phyloP scores from a whole-genome alignment of 64 coral and sea anemone species.

The Actinia tenebrosa region DNA sequence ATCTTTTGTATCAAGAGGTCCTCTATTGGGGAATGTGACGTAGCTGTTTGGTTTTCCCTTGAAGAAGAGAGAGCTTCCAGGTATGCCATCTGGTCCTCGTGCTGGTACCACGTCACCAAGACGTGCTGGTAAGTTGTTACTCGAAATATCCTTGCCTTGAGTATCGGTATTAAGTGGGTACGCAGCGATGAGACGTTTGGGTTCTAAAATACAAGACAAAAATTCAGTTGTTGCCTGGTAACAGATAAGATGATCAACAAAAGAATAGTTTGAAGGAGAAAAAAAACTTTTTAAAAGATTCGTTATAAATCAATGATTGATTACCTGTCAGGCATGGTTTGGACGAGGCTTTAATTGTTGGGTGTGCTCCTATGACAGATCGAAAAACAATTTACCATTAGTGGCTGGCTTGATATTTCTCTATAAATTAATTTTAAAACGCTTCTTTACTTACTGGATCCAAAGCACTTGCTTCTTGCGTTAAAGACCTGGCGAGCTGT shows the following conservation, averaged over 20 bases:
- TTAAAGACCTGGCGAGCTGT: not conserved
- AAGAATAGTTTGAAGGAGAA: too few relatives aligned
- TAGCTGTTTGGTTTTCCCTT: conserved; percentile 55
- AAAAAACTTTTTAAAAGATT: not conserved
- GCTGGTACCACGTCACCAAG: conserved; percentile 34
- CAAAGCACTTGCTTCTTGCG: not conserved
- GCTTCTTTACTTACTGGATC: not conserved
- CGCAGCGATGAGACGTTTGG: conserved; percentile 38
- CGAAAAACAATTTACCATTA: not conserved
- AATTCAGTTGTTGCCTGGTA: too few relatives aligned
- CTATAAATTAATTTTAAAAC: too few relatives aligned
- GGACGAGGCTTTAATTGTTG: conserved; percentile 3
- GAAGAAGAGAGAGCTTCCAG: conserved; percentile 48
- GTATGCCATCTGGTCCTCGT: conserved; percentile 45
- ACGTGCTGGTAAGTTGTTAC: conserved; percentile 44
- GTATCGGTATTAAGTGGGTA: conserved; percentile 54
- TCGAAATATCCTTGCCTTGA: conserved; percentile 40
- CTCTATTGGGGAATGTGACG: conserved; percentile 62
- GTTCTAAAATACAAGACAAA: not conserved
- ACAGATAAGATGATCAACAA: too few relatives aligned
- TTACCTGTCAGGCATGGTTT: conserved; percentile 19
- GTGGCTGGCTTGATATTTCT: too few relatives aligned
- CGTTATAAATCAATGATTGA: not conserved
- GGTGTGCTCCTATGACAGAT: conserved; percentile 2
- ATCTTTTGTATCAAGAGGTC: conserved; percentile 65